Evolutionary conservation across 2,888 invertebrate genomes (phyloP), one percentile per base, ranked within the genome.

Genomic region (Acrocyrtus sp.): DNA sequence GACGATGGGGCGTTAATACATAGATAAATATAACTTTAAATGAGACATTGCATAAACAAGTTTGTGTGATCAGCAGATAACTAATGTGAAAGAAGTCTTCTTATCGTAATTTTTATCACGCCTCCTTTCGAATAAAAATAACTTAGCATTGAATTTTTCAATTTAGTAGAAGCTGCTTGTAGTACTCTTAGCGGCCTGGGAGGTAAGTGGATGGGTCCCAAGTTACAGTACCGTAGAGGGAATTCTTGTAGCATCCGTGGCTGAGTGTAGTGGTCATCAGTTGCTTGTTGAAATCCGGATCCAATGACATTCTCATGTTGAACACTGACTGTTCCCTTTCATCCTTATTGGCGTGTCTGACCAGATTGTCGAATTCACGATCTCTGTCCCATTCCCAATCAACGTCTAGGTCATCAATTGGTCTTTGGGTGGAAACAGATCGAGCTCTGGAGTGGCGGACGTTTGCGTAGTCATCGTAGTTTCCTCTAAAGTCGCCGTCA

Each of bases 301-400:
- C 76, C 29, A 76, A 47, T n/a, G 69, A 43, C 65, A 69, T 65
- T n/a, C 76, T 27, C 19, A 72, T 27, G 6, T 51, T 19, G 26
- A 69, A 76, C 19, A 76, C 57, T 19, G 76, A 76, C 27, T 47
- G 54, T 50, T 72, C 76, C 22, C 76, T 62, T 21, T 69, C 73
- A 6, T 63, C 65, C 27, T 63, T 34, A 3, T 45, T 24, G 2
- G 75, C 65, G 29, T 48, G 19, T 45, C 58, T 57, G 5, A 63
- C 24, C 48, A 75, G 45, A 3, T 72, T 53, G 5, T 72, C 65
- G 19, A 72, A 72, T 5, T 72, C 72, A 1, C 47, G 34, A 27
- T 72, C 53, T 34, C 72, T 15, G n/a, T 58, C 67, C 56, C 57
- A 72, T 19, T 69, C 74, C 48, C 24, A 60, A 6, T 61, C 47